phyloP scores from a whole-genome alignment of 2,888 invertebrate genomes.

The Orthosia incerta region DNA sequence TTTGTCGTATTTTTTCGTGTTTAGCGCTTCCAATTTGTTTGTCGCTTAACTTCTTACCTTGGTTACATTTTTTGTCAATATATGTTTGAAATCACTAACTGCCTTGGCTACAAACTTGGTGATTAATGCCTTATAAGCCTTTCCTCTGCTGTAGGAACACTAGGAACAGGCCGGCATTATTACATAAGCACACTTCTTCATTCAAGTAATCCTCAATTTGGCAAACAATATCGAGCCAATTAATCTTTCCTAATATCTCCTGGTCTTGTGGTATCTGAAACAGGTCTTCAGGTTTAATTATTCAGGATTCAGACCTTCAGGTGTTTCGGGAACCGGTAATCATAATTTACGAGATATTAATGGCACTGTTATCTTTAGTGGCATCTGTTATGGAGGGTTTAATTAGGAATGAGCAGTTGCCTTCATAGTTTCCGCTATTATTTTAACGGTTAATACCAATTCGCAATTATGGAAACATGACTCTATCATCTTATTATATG shows the following conservation, averaged over 20 bases:
- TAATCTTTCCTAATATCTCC: conserved; percentile 6
- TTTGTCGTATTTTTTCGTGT: not conserved
- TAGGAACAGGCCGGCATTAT: too few relatives aligned
- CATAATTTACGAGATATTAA: conserved; percentile 42
- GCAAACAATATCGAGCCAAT: not conserved
- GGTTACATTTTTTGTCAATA: too few relatives aligned
- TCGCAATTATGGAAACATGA: conserved; percentile 18
- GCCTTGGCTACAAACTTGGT: too few relatives aligned
- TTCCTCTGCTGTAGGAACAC: too few relatives aligned
- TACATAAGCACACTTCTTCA: not conserved
- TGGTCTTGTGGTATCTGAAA: conserved; percentile 5
- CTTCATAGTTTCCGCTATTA: conserved; percentile 46
- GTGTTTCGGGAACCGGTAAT: conserved; percentile 12
- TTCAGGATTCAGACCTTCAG: conserved; percentile 7
- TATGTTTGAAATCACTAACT: too few relatives aligned
- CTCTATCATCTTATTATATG: conserved; percentile 1
- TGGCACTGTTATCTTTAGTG: conserved; percentile 31
- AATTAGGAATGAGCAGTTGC: conserved; percentile 40
- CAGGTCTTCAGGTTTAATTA: conserved; percentile 20
- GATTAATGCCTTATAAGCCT: too few relatives aligned
- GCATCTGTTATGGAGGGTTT: conserved; percentile 23
- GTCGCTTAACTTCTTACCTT: too few relatives aligned
- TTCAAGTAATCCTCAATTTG: conserved; percentile 6
- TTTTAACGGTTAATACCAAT: conserved; percentile 15
- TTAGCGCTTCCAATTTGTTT: not conserved